phyloP scores from a whole-genome alignment of 1,140 invertebrate genomes.

The Stegodyphus mimosarum region DNA sequence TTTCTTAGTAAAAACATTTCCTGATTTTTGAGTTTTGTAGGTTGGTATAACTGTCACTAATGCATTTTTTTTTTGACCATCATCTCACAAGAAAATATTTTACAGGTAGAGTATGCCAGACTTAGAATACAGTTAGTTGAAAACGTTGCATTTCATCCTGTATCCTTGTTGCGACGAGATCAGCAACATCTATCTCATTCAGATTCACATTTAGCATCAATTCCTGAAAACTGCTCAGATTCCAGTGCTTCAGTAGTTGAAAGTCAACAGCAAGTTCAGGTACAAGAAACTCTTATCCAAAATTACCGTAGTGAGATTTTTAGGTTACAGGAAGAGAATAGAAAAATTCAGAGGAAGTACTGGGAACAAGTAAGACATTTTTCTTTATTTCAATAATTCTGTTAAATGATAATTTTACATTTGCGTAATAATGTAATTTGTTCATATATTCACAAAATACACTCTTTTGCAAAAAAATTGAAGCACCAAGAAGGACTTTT shows the following conservation, averaged over 20 bases:
- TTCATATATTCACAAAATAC: too few relatives aligned
- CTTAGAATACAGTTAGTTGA: constrained; percentile 48
- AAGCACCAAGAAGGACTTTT: too few relatives aligned
- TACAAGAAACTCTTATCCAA: constrained; percentile 24
- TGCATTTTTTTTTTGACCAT: not conserved
- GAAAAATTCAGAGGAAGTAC: constrained; percentile 54
- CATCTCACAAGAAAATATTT: not conserved
- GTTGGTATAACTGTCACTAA: too few relatives aligned
- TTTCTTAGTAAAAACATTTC: too few relatives aligned
- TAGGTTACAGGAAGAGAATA: constrained; percentile 51
- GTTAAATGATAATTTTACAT: too few relatives aligned
- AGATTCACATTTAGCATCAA: constrained; percentile 57
- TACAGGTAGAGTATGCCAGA: constrained; percentile 54
- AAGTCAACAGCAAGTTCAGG: not conserved
- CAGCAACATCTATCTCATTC: constrained; percentile 49
- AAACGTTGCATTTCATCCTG: constrained; percentile 17
- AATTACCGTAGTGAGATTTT: constrained; percentile 38
- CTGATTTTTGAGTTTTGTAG: too few relatives aligned
- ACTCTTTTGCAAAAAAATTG: too few relatives aligned
- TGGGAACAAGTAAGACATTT: constrained; percentile 44
- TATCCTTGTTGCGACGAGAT: constrained; percentile 25
- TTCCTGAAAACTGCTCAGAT: constrained; percentile 53
- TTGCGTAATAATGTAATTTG: too few relatives aligned
- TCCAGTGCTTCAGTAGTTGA: not conserved
- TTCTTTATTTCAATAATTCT: too few relatives aligned